Base-by-base conservation (phyloP, 2,113 vertebrate genomes). In the Megaleporinus macrocephalus region DNA sequence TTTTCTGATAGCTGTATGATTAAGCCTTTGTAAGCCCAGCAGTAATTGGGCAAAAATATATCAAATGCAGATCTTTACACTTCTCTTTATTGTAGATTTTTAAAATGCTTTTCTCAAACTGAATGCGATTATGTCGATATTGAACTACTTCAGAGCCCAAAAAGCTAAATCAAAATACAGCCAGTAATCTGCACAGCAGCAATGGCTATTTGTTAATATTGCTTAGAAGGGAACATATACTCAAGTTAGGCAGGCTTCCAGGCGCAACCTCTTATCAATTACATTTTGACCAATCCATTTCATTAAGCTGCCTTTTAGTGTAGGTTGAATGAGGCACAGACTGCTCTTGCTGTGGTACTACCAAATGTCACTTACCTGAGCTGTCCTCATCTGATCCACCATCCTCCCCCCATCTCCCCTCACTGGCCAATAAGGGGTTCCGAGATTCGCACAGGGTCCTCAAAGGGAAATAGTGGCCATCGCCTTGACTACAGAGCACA, bases 381-480 rank as follows among this genome's bases (percentile, higher is more conserved):
- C 84, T 94, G 71, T 96, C 96, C 76, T 97, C 95, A 22, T 97
- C 96, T 47, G 95, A 92, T 49, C 91, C 2, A 94, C 95, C 51
- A 11, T 92, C 93, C 81, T 98, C 97, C 82, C 96, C 95, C 97
- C 97, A 98, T 82, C 94, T 95, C 86, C 96, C 95, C 88, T 97
- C 96, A 44, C 93, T 95, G 76, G 95, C 94, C 82, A 99, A 90
- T 74, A 99, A 89, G 10, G 96, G 96, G 78, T 98, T 98, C 73
- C 86, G 95, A 44, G 95, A 96, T 83, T 98, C 97, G 79, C 86
- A 95, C 36, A 92, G 86, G 66, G 91, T 92, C 88, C 95, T 96
- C 91, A 96, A 91, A 7, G 97, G 96, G 90, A 98, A 99, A 27
- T 94, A 98, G 59, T 98, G 96, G 53, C 98, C 98, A 73, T 99